Evolutionary conservation across 92 coral and sea anemone genomes (phyloP), one percentile per base, ranked within the genome.

Genomic region (Epizoanthus ramosus): DNA sequence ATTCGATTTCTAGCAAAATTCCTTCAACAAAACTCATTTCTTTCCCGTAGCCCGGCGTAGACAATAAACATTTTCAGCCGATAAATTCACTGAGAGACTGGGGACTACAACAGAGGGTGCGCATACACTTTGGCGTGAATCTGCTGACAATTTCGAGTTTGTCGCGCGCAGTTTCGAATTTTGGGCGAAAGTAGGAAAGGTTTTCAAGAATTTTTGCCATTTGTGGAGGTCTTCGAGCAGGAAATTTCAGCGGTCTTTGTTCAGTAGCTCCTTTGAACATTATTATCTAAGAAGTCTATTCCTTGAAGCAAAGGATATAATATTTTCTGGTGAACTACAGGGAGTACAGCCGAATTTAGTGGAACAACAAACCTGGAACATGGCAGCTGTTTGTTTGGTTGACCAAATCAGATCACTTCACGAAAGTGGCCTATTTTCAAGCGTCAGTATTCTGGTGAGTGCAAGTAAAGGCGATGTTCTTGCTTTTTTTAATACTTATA

Each of bases 401-500:
- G 99, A 97, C 19, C 94, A 97, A 73, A 95, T 97, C 69, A 92
- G 91, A 74, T 83, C 90, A 67, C 88, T 97, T 18, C 95, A 97
- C 58, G 98, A 97, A 25, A 92, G 91, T 67, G 98, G 98, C 6
- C 84, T 97, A 65, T 79, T 91, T 83, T 84, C 97, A 50, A 97
- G 98, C 84, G 88, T 96, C 17, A 83, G 77, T 60, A 45, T 90
- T 52, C 61, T 95, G 81, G 99, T 96, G 65, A 85, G 93, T 75
- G 17, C 13, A 7, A 35, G 23, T 23, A 43, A 28, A 16, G 12
- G 14, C 28, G 68, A 9, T 43, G 9, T n/a, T 79, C 22, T 25
- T 59, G 16, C 21, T 57, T 52, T 25, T 17, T 50, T 57, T 10
- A 4, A 5, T 52, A 47, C 25, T 31, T 15, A 57, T 3, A 17